These are phyloP conservation scores for Tachina lurida DNA, from an alignment of 2,888 invertebrate species.

Conservation along the genomic window DNA sequence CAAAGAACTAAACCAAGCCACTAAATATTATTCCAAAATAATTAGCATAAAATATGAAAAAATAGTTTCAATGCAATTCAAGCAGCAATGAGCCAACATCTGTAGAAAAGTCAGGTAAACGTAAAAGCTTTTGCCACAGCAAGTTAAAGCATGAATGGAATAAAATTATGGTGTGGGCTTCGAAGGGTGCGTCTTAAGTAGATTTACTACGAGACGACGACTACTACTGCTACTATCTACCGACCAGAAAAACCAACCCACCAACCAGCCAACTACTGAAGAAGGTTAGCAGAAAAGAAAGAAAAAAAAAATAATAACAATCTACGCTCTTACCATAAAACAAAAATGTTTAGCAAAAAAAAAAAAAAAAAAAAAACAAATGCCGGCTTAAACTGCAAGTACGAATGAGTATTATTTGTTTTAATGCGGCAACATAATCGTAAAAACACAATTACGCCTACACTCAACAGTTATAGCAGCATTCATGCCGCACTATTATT, in stretches of 20 bases:
- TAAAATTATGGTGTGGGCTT: constrained; percentile 66
- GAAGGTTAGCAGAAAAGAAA: constrained; percentile 43
- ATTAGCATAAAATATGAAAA: constrained; percentile 81
- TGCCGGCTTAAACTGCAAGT: constrained; percentile 51
- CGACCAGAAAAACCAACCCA: constrained; percentile 12
- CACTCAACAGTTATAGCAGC: constrained; percentile 75
- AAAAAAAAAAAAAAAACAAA: too few relatives aligned
- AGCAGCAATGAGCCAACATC: constrained; percentile 3
- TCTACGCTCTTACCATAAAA: constrained; percentile 24
- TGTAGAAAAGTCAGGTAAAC: constrained; percentile 22
- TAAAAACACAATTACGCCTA: constrained; percentile 83
- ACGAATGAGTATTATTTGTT: constrained; percentile 73
- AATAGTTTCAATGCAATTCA: constrained; percentile 78
- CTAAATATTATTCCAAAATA: constrained; percentile 76
- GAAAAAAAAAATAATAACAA: not conserved
- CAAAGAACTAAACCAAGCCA: constrained; percentile 38
- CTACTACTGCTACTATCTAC: constrained; percentile 52
- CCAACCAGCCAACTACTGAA: constrained; percentile 60
- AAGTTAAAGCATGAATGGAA: constrained; percentile 54
- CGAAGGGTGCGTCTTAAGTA: constrained; percentile 70
- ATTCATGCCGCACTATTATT: constrained; percentile 26
- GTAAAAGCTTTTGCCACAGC: constrained; percentile 30
- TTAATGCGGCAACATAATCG: constrained; percentile 80
- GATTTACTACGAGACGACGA: constrained; percentile 66
- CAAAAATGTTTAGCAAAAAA: not conserved